phyloP scores from a whole-genome alignment of 2,888 invertebrate genomes.

The Elegia similella region DNA sequence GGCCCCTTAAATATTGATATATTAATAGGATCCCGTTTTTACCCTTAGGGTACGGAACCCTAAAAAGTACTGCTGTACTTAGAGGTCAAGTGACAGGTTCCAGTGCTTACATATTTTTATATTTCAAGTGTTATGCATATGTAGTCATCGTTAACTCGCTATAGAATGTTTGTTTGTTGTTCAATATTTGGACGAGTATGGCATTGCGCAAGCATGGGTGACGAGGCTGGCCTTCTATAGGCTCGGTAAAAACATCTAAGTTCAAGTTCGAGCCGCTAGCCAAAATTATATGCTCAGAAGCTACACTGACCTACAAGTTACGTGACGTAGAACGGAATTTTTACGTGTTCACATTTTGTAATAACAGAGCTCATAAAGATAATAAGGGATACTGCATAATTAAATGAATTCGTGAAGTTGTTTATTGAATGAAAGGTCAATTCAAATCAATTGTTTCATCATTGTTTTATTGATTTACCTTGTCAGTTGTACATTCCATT shows the following conservation, averaged over 20 bases:
- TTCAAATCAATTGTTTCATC: no score
- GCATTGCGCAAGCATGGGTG: constrained; percentile 13
- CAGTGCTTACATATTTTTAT: neutral
- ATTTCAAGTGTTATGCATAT: neutral
- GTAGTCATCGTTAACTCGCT: neutral
- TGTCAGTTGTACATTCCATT: no score
- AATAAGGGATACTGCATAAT: neutral
- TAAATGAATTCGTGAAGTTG: neutral
- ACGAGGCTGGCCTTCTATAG: constrained; percentile 1
- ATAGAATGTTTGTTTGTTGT: constrained; percentile 3
- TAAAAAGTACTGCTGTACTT: no score
- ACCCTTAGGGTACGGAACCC: no score
- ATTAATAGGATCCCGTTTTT: no score
- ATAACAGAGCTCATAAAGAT: neutral
- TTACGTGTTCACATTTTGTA: constrained; percentile 22
- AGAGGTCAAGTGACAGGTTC: no score
- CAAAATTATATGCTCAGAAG: constrained; percentile 22
- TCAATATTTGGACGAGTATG: constrained; percentile 11
- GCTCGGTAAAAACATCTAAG: constrained; percentile 23
- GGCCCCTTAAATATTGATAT: no score
- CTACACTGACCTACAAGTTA: constrained; percentile 31
- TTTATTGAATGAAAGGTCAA: neutral
- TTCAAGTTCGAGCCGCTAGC: constrained; percentile 33
- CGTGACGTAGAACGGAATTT: constrained; percentile 28
- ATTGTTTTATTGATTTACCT: no score